Conservation (phyloP, 2,888 invertebrate genomes). For the Eueremaeus valkanovi region DNA sequence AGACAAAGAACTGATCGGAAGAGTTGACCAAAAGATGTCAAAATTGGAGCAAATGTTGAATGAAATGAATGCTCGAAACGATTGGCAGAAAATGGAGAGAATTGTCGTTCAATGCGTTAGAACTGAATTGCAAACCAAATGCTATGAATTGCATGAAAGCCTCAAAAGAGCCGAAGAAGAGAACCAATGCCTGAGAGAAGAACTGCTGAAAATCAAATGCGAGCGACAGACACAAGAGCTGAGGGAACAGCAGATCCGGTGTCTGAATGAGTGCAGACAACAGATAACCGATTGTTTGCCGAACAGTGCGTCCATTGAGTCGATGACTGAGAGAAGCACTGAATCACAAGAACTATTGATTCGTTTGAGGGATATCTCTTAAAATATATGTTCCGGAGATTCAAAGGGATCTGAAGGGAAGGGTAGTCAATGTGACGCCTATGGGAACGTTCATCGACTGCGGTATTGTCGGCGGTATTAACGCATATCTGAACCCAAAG, state of each 20-base stretch:
- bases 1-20: background rate
- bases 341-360: too few species aligned
- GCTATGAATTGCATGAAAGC: background rate
- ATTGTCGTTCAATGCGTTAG: background rate
- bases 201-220: background rate
- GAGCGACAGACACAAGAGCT: background rate
- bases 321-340: background rate
- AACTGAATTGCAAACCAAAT: background rate
- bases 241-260: background rate
- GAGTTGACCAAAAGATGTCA: background rate
- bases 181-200: background rate
- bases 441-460: constrained; percentile 87
- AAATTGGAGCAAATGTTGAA: background rate
- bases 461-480: constrained; percentile 51
- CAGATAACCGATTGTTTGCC: background rate
- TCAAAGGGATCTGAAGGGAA: constrained; percentile 57
- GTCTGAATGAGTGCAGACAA: background rate
- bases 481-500: constrained; percentile 6
- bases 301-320: background rate
- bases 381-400: background rate
- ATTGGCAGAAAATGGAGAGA: background rate
- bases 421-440: constrained; percentile 75
- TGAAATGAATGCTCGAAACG: background rate
- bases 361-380: too few species aligned
- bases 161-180: background rate